Conservation (phyloP, 37 sponge, comb jelly and placozoan species). For the Eunapius fragilis region DNA sequence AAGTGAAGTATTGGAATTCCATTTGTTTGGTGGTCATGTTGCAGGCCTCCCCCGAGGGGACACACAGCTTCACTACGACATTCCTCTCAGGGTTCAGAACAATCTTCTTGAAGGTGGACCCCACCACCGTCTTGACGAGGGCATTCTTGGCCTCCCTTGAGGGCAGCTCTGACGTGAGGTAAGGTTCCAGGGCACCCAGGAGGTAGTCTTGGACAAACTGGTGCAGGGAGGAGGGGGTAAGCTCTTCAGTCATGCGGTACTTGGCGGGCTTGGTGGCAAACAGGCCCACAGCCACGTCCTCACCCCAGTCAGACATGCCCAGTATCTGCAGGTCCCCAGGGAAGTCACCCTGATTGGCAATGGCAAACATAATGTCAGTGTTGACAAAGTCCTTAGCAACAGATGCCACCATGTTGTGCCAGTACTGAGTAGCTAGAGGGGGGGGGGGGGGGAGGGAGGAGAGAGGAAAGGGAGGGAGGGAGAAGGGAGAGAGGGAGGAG, state of each 20-base stretch:
- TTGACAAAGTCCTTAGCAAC: slow-evolving; percentile 63
- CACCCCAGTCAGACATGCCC: slow-evolving; percentile 67
- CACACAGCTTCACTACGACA: slow-evolving; percentile 56
- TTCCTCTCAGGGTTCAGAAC: slow-evolving; percentile 41
- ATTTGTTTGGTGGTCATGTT: slow-evolving; percentile 31
- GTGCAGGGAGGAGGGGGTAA: slow-evolving; percentile 34
- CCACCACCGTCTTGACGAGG: slow-evolving; percentile 79
- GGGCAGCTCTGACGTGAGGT: slow-evolving; percentile 55
- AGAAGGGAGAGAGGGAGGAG: background rate
- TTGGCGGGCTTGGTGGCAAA: slow-evolving; percentile 46
- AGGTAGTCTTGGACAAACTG: slow-evolving; percentile 77
- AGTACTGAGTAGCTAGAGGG: slow-evolving; percentile 44
- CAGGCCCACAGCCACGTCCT: slow-evolving; percentile 62
- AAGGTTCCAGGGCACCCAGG: slow-evolving; percentile 55
- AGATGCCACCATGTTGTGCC: slow-evolving; percentile 71
- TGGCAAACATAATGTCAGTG: slow-evolving; percentile 20
- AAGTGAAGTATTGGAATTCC: too few species aligned
- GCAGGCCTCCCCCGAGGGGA: slow-evolving; percentile 34
- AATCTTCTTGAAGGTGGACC: slow-evolving; percentile 68
- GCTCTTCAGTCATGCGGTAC: slow-evolving; percentile 61
- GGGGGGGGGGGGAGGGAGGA: too few species aligned
- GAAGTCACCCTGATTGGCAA: slow-evolving; percentile 60
- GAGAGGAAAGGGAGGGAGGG: too few species aligned
- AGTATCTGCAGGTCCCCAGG: slow-evolving; percentile 42
- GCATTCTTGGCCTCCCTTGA: slow-evolving; percentile 59